Evolutionary conservation across 1,140 invertebrate genomes (phyloP), one percentile per base, ranked within the genome.

Genomic region (Sitophilus oryzae): DNA sequence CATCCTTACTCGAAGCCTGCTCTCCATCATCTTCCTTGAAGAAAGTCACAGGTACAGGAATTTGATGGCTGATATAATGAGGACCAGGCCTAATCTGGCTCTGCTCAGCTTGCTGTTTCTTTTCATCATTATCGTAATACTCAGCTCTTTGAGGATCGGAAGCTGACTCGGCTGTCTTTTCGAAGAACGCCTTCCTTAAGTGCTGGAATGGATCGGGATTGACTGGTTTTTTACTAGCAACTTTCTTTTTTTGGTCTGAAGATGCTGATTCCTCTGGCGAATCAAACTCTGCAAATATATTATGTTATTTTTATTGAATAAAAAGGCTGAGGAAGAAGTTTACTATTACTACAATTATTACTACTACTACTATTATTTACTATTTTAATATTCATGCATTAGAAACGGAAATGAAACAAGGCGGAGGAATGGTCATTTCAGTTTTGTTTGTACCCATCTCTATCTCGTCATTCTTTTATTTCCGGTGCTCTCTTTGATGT

Each of bases 101-200:
- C 4, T 30, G 9, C n/a, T 55, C 52, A 18, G 18, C 43, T 16
- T 51, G 38, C 15, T 56, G 48, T 18, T 54, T 16, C 46, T 58
- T 55, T 20, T 62, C 52, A 3, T 52, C 48, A 19, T 59, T 44
- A 25, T 66, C 64, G 34, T 58, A 62, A 45, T 56, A 66, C 41
- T 61, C 59, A 22, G 52, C 51, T 45, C 35, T 21, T 6, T 19
- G 11, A 43, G 52, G 38, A 40, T 61, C 38, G 14, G 41, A 41
- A 18, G 46, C 20, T 22, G 43, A 6, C 30, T 21, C 23, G 25
- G 23, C 25, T 15, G 36, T 53, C 55, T 23, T 56, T 45, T 4
- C 52, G 43, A 43, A 62, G 38, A 40, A 59, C 19, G 22, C 42
- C 3, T 51, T 25, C 36, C 35, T 46, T 36, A 52, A 38, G 15